Evolutionary conservation across 2,888 invertebrate genomes (phyloP).

Genomic region (Ariolimax columbianus): DNA sequence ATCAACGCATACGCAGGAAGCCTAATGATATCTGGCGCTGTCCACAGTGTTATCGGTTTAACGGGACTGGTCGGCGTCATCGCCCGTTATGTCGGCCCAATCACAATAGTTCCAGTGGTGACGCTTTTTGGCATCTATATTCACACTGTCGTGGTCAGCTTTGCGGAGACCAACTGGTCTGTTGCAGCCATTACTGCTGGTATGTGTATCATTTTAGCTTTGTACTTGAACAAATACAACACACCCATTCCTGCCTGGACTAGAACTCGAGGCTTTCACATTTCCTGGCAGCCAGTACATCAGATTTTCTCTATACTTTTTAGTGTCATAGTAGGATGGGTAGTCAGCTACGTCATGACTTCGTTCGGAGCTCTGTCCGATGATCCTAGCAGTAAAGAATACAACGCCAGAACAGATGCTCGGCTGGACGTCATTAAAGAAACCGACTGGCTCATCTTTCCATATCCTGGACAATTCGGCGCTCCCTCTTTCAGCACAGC

Average conservation of each 20-base stretch:
- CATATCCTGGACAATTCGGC: slow-evolving; percentile 82
- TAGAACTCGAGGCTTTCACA: slow-evolving; percentile 61
- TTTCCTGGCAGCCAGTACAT: slow-evolving; percentile 63
- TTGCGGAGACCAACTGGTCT: slow-evolving; percentile 55
- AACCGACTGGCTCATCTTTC: slow-evolving; percentile 72
- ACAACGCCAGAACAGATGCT: slow-evolving; percentile 73
- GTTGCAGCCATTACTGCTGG: slow-evolving; percentile 76
- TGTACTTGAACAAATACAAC: slow-evolving; percentile 59
- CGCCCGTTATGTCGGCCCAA: slow-evolving; percentile 56
- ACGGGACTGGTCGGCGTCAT: slow-evolving; percentile 65
- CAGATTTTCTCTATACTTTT: slow-evolving; percentile 69
- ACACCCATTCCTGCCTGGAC: slow-evolving; percentile 63
- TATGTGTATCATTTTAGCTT: slow-evolving; percentile 57
- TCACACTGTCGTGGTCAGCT: slow-evolving; percentile 52
- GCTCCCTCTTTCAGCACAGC: slow-evolving; percentile 62
- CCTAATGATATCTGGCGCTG: slow-evolving; percentile 63
- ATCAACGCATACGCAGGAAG: slow-evolving; percentile 65
- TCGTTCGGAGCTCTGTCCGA: slow-evolving; percentile 76
- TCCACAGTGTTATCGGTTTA: slow-evolving; percentile 65
- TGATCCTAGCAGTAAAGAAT: slow-evolving; percentile 69
- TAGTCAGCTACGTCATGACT: slow-evolving; percentile 68
- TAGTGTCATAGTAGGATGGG: slow-evolving; percentile 69
- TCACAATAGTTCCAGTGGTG: slow-evolving; percentile 58
- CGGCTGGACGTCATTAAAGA: slow-evolving; percentile 62
- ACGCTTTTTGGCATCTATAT: slow-evolving; percentile 56